Evolutionary conservation across 2,113 vertebrate species (phyloP).

Genomic region (Pedetes capensis): DNA sequence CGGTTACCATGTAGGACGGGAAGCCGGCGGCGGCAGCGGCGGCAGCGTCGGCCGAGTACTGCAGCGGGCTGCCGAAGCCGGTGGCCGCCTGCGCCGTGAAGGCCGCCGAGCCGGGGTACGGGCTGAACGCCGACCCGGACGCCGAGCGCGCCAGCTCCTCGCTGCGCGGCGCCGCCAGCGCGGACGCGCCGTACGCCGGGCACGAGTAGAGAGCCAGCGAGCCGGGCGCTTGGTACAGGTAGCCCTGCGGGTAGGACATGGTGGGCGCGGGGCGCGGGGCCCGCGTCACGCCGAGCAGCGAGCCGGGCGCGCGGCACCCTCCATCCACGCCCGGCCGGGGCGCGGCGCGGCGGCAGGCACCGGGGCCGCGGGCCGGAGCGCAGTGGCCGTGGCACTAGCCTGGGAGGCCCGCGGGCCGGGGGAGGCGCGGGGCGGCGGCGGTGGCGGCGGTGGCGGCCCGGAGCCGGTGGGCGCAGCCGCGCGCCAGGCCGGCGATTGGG

Average conservation of each 20-base stretch:
- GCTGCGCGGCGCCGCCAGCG: constrained; percentile 94
- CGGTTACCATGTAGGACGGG: constrained; percentile 97
- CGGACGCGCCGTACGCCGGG: constrained; percentile 94
- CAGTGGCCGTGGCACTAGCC: constrained; percentile 24
- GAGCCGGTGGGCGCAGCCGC: constrained; percentile 85
- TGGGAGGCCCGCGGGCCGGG: constrained; percentile 29
- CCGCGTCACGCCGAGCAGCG: constrained; percentile 71
- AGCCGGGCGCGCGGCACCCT: constrained; percentile 64
- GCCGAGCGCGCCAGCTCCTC: constrained; percentile 96
- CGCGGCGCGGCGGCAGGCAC: constrained; percentile 42
- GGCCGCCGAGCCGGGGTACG: constrained; percentile 96
- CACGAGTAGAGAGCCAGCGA: constrained; percentile 98
- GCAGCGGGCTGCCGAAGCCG: constrained; percentile 94
- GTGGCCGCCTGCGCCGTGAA: constrained; percentile 93
- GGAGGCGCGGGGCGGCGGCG: constrained; percentile 59
- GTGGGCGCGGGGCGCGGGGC: constrained; percentile 82
- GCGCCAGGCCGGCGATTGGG: constrained; percentile 90
- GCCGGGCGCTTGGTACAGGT: constrained; percentile 98
- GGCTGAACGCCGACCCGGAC: constrained; percentile 97
- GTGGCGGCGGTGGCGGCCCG: constrained; percentile 70
- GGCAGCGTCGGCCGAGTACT: constrained; percentile 92
- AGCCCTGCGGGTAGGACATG: constrained; percentile 99
- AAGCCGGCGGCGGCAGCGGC: constrained; percentile 90
- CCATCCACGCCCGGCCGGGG: constrained; percentile 73
- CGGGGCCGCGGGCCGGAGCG: constrained; percentile 73